Evolutionary conservation across 1,140 invertebrate species (phyloP).

Genomic region (Listronotus oregonensis): DNA sequence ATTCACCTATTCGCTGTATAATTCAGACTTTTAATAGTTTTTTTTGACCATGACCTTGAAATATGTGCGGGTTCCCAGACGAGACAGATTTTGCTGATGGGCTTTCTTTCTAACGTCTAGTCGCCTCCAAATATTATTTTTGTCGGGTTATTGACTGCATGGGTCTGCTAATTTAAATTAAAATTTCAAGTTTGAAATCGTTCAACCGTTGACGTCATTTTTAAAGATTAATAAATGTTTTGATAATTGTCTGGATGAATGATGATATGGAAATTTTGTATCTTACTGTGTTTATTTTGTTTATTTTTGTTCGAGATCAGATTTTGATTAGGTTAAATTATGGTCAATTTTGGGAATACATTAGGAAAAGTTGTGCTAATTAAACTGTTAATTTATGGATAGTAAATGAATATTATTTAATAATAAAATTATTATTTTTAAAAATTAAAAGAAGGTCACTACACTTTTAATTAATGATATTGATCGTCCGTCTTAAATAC

Average conservation of each 20-base stretch:
- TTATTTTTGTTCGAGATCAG: no score
- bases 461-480: no score
- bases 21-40: not conserved
- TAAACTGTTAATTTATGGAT: not conserved
- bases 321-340: not conserved
- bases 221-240: no score
- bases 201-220: no score
- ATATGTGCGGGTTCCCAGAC: conserved; percentile 1
- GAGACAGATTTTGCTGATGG: not conserved
- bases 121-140: conserved; percentile 10
- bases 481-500: not conserved
- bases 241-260: no score
- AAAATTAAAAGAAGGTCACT: no score
- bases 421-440: no score
- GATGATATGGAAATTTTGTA: no score
- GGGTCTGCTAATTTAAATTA: not conserved
- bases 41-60: conserved; percentile 19
- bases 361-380: not conserved
- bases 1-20: no score
- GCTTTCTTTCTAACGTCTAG: conserved; percentile 5
- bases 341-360: not conserved
- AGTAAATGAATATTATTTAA: no score
- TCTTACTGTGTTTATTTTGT: no score
- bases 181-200: no score
- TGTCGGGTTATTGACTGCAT: conserved; percentile 9